Percentiles rank a stretch among this genome's conserved stretches.
phyloP scores from a whole-genome alignment of 2,113 vertebrate genomes.

The Fregetta grallaria region DNA sequence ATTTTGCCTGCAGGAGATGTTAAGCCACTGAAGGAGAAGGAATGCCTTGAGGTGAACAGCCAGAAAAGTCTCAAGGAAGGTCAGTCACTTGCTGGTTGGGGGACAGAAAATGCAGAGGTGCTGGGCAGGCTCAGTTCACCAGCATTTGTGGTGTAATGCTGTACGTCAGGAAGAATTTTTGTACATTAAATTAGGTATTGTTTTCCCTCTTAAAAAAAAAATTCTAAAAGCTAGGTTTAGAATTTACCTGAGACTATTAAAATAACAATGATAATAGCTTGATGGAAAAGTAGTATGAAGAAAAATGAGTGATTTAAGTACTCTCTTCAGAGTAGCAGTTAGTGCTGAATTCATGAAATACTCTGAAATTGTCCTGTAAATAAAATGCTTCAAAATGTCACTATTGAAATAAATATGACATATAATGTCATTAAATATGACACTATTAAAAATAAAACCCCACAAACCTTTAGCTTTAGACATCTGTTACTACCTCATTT shows the following conservation, averaged over 20 bases:
- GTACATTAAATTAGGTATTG: not conserved
- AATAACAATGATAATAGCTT: not conserved
- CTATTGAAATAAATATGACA: not conserved
- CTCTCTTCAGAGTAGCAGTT: not conserved
- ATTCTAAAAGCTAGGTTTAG: not conserved
- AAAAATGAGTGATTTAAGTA: not conserved
- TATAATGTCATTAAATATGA: not conserved
- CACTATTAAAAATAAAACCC: not conserved
- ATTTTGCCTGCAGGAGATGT: constrained; percentile 73
- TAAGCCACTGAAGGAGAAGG: constrained; percentile 77
- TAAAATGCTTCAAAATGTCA: not conserved
- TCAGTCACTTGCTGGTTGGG: constrained; percentile 64
- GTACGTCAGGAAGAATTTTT: not conserved
- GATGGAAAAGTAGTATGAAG: not conserved
- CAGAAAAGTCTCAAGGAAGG: constrained; percentile 85
- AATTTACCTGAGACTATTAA: not conserved
- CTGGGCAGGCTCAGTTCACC: not conserved
- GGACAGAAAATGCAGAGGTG: not conserved
- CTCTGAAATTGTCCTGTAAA: not conserved
- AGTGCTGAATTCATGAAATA: not conserved
- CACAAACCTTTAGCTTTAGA: not conserved
- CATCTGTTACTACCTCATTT: not conserved
- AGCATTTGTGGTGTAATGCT: not conserved
- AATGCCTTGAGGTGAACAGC: constrained; percentile 78
- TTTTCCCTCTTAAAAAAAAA: not conserved